Evolutionary conservation across 2,113 vertebrate species (phyloP).

Genomic region (Rattus norvegicus): DNA sequence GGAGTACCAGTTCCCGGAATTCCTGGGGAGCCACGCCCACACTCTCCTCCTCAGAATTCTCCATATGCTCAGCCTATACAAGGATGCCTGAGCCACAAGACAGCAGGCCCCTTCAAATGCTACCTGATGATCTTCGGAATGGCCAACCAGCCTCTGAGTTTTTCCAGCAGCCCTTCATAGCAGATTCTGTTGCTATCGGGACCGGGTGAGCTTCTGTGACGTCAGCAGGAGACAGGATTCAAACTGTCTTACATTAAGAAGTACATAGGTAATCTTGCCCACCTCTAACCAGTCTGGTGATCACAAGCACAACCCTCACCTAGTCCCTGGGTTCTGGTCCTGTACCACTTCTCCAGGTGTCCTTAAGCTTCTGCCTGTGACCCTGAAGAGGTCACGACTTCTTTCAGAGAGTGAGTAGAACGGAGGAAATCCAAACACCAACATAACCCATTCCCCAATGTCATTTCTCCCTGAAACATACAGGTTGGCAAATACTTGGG

Average conservation of each 20-base stretch:
- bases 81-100: not conserved
- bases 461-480: not conserved
- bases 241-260: not conserved
- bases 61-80: not conserved
- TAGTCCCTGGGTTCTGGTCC: not conserved
- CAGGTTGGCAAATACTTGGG: not conserved
- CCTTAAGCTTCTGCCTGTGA: not conserved
- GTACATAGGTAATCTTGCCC: not conserved
- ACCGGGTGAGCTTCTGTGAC: not conserved
- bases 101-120: not conserved
- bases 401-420: not conserved
- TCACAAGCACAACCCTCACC: not conserved
- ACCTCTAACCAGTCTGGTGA: not conserved
- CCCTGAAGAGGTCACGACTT: not conserved
- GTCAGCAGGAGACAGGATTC: not conserved
- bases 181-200: not conserved
- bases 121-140: not conserved
- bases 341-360: not conserved
- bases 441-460: not conserved
- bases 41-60: not conserved
- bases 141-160: not conserved
- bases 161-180: not conserved
- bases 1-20: not conserved
- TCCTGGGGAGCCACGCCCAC: not conserved
- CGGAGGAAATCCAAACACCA: not conserved